A percentile compares a stretch with the other conserved stretches of the same genome.
These are phyloP conservation scores for Dermatophagoides farinae DNA, from an alignment of 1,140 invertebrate genomes.

Conservation along the genomic window DNA sequence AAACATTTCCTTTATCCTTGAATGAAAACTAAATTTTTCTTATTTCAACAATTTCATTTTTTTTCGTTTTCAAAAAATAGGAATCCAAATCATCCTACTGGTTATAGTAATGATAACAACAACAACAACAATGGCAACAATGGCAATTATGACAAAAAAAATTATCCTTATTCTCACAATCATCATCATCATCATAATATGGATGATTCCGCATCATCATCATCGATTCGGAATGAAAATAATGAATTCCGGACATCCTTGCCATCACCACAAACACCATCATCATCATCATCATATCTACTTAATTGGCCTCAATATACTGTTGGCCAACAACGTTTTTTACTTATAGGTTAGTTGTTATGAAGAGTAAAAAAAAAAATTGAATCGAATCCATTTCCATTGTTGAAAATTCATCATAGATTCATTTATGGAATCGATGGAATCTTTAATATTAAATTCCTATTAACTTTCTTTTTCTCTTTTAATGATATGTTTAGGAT, in stretches of 20 bases:
- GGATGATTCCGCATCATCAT: background rate
- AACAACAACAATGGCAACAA: background rate
- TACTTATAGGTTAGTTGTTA: slow-evolving; percentile 18
- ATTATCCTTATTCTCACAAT: background rate
- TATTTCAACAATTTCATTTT: too few relatives aligned
- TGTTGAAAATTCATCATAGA: too few relatives aligned
- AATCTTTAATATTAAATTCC: background rate
- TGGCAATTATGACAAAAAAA: background rate
- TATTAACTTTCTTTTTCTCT: background rate
- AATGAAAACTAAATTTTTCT: too few relatives aligned
- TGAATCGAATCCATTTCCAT: background rate
- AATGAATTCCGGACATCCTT: background rate
- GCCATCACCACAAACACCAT: too few relatives aligned
- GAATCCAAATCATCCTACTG: too few relatives aligned
- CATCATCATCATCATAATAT: background rate
- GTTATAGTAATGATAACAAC: too few relatives aligned
- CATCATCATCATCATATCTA: background rate
- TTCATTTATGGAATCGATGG: background rate
- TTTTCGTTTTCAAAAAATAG: too few relatives aligned
- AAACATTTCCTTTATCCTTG: too few relatives aligned
- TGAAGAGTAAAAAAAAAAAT: background rate
- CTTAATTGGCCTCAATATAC: slow-evolving; percentile 64
- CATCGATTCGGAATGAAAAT: background rate
- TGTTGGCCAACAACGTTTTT: slow-evolving; percentile 60
- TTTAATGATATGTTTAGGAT: slow-evolving; percentile 33